Conservation (phyloP, 2,113 vertebrate species). For the Gymnogyps californianus region DNA sequence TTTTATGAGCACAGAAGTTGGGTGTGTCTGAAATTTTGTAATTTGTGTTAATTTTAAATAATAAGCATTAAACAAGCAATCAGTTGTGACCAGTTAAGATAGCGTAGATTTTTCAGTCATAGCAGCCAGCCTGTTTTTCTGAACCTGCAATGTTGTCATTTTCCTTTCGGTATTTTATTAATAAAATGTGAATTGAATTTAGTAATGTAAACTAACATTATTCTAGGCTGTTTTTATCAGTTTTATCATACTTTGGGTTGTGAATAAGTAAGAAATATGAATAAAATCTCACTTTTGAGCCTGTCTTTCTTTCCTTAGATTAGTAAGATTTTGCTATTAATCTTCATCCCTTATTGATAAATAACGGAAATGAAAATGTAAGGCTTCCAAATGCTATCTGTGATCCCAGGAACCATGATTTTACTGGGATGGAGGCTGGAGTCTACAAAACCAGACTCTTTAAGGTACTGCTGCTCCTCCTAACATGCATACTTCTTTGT, state of each 20-base stretch:
- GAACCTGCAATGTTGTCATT: slow-evolving; percentile 55
- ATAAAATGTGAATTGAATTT: slow-evolving; percentile 67
- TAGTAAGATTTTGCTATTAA: not conserved
- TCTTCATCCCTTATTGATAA: not conserved
- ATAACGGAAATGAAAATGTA: not conserved
- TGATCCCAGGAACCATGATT: not conserved
- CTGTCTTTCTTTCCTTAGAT: slow-evolving; percentile 21
- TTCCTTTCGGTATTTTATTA: slow-evolving; percentile 66
- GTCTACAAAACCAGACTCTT: not conserved
- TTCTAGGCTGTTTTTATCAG: slow-evolving; percentile 70
- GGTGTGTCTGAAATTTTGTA: slow-evolving; percentile 57
- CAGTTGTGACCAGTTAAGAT: slow-evolving; percentile 31
- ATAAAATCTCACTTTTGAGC: slow-evolving; percentile 76
- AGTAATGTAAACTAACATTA: slow-evolving; percentile 63
- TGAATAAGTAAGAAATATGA: slow-evolving; percentile 69
- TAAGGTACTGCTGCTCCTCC: not conserved
- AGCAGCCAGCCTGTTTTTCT: slow-evolving; percentile 56
- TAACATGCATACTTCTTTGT: not conserved
- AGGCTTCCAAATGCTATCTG: not conserved
- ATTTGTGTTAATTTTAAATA: slow-evolving; percentile 53
- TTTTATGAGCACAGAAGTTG: slow-evolving; percentile 62
- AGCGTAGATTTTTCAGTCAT: slow-evolving; percentile 53
- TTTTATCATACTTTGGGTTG: slow-evolving; percentile 72
- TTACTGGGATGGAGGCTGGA: not conserved
- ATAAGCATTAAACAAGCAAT: slow-evolving; percentile 28